Evolutionary conservation across 2,113 vertebrate species (phyloP).

Genomic region (Myotis davidii): DNA sequence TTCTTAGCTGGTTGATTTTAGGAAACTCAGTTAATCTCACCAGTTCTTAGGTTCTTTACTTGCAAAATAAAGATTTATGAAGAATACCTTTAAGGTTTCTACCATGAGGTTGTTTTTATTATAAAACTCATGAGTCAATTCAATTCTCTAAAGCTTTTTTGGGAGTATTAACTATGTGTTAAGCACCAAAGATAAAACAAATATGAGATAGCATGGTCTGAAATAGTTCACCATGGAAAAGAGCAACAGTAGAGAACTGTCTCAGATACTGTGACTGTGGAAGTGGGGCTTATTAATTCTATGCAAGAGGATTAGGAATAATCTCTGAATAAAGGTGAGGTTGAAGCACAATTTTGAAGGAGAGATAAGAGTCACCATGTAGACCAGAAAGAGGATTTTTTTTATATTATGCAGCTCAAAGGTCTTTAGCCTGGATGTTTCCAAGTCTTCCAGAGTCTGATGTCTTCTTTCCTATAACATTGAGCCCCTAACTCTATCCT

Average conservation of each 20-base stretch:
- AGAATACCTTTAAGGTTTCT: constrained; percentile 31
- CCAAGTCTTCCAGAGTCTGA: neutral
- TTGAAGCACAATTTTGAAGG: neutral
- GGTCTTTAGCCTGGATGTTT: neutral
- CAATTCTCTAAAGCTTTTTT: constrained; percentile 26
- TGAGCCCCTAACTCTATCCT: neutral
- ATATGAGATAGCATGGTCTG: constrained; percentile 29
- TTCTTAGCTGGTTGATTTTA: constrained; percentile 12
- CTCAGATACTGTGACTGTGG: neutral
- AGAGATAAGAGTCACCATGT: neutral
- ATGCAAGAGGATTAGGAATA: neutral
- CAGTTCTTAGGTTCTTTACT: neutral
- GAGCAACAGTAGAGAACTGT: constrained; percentile 23
- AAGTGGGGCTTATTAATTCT: neutral
- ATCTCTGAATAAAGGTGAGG: neutral
- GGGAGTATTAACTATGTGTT: constrained; percentile 10
- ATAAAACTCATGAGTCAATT: neutral
- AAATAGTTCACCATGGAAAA: neutral
- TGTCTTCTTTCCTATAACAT: neutral
- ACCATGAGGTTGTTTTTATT: neutral
- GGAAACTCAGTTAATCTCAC: neutral
- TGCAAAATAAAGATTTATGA: constrained; percentile 6
- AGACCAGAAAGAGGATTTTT: neutral
- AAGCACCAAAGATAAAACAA: constrained; percentile 27
- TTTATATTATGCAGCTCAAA: neutral